Conservation (phyloP, 2,797 vertebrate species). For the Enteromius argenteus region DNA sequence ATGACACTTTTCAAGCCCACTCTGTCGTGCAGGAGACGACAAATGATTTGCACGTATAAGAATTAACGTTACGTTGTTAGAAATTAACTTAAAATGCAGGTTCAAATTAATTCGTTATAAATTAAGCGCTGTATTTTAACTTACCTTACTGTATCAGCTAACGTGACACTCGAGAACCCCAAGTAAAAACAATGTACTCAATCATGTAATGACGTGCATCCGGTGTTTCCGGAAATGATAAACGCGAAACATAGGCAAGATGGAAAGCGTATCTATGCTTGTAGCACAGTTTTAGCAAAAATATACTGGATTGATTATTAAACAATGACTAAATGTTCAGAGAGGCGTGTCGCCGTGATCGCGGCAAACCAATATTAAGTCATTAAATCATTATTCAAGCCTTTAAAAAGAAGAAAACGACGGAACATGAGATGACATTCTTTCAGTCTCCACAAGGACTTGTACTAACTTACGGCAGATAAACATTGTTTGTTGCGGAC, state of each 20-base stretch:
- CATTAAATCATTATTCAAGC: no score
- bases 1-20: background rate
- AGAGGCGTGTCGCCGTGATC: no score
- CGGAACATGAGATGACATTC: no score
- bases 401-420: no score
- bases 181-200: constrained; percentile 31
- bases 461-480: no score
- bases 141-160: constrained; percentile 27
- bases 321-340: no score
- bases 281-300: background rate
- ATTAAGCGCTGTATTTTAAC: background rate
- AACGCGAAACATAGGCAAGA: background rate
- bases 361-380: no score
- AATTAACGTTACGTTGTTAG: background rate
- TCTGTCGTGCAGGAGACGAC: background rate
- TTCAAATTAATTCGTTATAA: background rate
- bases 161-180: background rate
- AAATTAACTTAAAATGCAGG: background rate
- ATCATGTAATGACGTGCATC: constrained; percentile 40
- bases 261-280: background rate
- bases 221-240: constrained; percentile 38
- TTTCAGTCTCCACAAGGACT: no score
- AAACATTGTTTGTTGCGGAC: no score
- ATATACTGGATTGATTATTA: background rate
- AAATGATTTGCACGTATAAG: background rate